Percentiles rank a stretch among this genome's conserved stretches.
Evolutionary conservation across 53 echinoderm and acorn worm genomes (phyloP).

Genomic region (Actinopyga echinites): DNA sequence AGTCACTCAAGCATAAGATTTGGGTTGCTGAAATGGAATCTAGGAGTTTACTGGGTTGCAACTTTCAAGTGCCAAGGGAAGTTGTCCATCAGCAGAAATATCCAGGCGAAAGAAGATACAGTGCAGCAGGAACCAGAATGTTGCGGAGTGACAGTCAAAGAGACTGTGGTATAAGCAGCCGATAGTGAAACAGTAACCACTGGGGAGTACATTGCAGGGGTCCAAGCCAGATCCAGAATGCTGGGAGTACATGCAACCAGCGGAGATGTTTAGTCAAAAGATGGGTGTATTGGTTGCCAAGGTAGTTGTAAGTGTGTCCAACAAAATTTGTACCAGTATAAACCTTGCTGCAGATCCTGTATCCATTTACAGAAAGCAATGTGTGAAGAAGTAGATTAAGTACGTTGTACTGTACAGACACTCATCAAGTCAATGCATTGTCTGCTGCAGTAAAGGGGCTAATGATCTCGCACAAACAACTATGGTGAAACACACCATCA

Average conservation of each 20-base stretch:
- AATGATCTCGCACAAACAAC: conserved; percentile 42
- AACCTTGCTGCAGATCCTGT: conserved; percentile 33
- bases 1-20: background rate
- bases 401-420: background rate
- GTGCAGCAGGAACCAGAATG: background rate
- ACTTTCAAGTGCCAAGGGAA: background rate
- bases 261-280: conserved; percentile 6
- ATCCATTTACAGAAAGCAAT: conserved; percentile 27
- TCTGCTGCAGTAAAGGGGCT: background rate
- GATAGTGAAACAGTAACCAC: conserved; percentile 16
- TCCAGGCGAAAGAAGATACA: background rate
- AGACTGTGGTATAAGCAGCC: background rate
- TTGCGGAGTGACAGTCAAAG: conserved; percentile 11
- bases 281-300: conserved; percentile 28
- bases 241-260: background rate
- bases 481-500: conserved; percentile 20
- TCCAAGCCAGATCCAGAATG: background rate
- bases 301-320: background rate
- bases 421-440: background rate
- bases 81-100: background rate
- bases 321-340: conserved; percentile 20
- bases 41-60: conserved; percentile 12
- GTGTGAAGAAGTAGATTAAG: conserved; percentile 28
- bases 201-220: background rate
- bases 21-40: conserved; percentile 31